Conservation (phyloP, 2,888 invertebrate genomes). For the Pharmacophagus antenor region DNA sequence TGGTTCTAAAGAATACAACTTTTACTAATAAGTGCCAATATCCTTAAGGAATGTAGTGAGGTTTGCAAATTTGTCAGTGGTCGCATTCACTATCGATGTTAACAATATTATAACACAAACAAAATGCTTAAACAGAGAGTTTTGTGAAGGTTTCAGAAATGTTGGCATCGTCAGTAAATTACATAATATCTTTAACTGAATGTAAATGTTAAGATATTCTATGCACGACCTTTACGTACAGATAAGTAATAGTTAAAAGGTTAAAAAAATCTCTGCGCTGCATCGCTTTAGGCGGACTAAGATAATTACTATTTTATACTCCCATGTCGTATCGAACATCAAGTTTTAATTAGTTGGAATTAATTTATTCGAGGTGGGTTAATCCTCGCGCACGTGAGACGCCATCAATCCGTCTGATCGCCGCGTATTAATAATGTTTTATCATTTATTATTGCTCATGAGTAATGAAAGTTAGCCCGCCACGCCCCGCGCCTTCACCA, state of each 20-base stretch:
- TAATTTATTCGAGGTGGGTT: conserved; percentile 72
- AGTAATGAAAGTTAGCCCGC: conserved; percentile 78
- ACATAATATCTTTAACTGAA: neutral
- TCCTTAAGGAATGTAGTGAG: no score
- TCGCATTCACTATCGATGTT: no score
- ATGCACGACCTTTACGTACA: neutral
- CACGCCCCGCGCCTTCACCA: conserved; percentile 72
- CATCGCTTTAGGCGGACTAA: conserved; percentile 13
- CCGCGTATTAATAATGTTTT: conserved; percentile 79
- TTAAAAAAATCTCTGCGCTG: neutral
- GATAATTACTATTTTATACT: conserved; percentile 28
- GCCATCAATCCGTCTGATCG: conserved; percentile 71
- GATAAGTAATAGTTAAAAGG: conserved; percentile 2
- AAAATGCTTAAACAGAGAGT: neutral
- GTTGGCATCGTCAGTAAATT: neutral
- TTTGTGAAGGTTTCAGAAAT: neutral
- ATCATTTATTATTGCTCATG: conserved; percentile 78
- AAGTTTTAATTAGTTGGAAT: conserved; percentile 73
- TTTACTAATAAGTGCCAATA: no score
- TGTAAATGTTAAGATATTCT: no score
- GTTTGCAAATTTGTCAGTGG: no score
- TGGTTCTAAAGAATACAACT: no score
- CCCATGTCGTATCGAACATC: conserved; percentile 36
- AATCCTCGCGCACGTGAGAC: conserved; percentile 58
- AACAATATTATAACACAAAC: neutral